A percentile compares a stretch with the other conserved stretches of the same genome.
phyloP scores from a whole-genome alignment of 2,113 vertebrate genomes.

The Mobula hypostoma region DNA sequence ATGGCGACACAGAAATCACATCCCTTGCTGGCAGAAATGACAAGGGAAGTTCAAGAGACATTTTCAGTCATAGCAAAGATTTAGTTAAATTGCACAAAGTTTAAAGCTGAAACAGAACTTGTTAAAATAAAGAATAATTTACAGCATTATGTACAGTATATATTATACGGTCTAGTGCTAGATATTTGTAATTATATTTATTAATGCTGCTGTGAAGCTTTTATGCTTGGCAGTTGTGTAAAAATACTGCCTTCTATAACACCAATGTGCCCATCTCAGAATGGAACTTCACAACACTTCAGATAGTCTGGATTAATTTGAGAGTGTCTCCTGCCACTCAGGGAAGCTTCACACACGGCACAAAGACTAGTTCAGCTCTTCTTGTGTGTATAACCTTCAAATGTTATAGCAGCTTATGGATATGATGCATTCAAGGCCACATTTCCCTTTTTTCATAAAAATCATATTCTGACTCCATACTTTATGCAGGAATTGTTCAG shows the following conservation, averaged over 20 bases:
- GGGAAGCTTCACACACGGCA: neutral
- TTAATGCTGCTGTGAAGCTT: slow-evolving; percentile 21
- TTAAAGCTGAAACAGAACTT: neutral
- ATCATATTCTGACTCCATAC: too few relatives aligned
- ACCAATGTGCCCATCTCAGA: neutral
- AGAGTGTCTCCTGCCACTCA: slow-evolving; percentile 12
- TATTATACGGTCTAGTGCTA: slow-evolving; percentile 25
- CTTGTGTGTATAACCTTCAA: neutral
- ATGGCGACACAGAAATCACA: neutral
- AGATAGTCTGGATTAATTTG: neutral
- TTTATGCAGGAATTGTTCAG: neutral
- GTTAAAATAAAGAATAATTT: neutral
- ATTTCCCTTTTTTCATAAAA: neutral
- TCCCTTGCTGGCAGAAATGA: neutral
- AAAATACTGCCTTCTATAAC: slow-evolving; percentile 11
- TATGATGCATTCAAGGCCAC: neutral
- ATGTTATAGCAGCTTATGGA: slow-evolving; percentile 35
- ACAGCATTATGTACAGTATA: slow-evolving; percentile 29
- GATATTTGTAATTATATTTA: slow-evolving; percentile 27
- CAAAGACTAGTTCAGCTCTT: slow-evolving; percentile 20
- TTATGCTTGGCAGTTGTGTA: slow-evolving; percentile 25
- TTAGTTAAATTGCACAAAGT: slow-evolving; percentile 5
- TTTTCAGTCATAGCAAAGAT: neutral
- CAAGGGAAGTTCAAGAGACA: neutral
- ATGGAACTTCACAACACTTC: slow-evolving; percentile 7